Evolutionary conservation across 2,888 invertebrate species (phyloP), one percentile per base, ranked within the genome.

Genomic region (Apoda limacodes): DNA sequence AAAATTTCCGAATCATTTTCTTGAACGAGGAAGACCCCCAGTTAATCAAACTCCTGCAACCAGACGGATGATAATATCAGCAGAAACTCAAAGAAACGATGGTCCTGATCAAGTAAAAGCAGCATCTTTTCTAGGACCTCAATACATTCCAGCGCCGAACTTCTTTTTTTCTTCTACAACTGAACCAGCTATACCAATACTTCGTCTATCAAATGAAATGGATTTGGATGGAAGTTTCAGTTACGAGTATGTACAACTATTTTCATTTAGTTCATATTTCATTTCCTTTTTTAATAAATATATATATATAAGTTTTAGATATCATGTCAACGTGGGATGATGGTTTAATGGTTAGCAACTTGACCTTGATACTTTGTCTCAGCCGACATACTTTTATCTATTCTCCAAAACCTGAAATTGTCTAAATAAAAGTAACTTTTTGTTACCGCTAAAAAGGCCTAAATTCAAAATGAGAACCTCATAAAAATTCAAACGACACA

Each of bases 221-320:
- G 82, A 82, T 52, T 64, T 82, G 37, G 83, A 83, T 52, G 83
- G 83, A 36, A 80, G 80, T 42, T 83, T 81, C 43, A 82, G 81
- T 45, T 83, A 82, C 34, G 82, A 82, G 83, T 83, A 60, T 67
- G 82, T 74, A 24, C 5, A 11, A 15, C 12, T 12, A 15, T 9
- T 25, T n/a, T n/a, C n/a, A n/a, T n/a, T n/a, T n/a, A n/a, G n/a
- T n/a, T n/a, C n/a, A n/a, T n/a, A n/a, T n/a, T n/a, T n/a, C n/a
- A n/a, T n/a, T n/a, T n/a, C n/a, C n/a, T n/a, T n/a, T n/a, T n/a
- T n/a, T n/a, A n/a, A n/a, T n/a, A n/a, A n/a, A n/a, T n/a, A n/a
- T n/a, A n/a, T n/a, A n/a, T n/a, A n/a, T n/a, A n/a, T n/a, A n/a
- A n/a, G n/a, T n/a, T n/a, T n/a, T n/a, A n/a, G n/a, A n/a, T n/a